Evolutionary conservation across 2,113 vertebrate species (phyloP).

Genomic region (Sinocyclocheilus anshuiensis): DNA sequence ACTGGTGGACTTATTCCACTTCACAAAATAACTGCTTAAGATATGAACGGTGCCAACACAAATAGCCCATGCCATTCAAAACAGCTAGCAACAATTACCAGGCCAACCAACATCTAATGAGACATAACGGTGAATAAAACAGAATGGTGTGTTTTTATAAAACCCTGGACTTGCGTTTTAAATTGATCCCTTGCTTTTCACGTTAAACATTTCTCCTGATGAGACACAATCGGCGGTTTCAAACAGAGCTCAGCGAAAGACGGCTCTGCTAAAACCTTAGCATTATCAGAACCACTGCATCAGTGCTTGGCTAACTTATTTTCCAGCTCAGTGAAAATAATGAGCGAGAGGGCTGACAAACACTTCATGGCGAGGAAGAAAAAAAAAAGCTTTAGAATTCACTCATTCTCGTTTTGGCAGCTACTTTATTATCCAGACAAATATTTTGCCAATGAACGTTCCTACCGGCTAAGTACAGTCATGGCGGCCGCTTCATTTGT

Average conservation of each 20-base stretch:
- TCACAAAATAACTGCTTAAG: conserved; percentile 14
- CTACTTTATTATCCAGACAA: conserved; percentile 57
- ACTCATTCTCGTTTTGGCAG: conserved; percentile 57
- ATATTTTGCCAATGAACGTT: conserved; percentile 53
- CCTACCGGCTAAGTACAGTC: conserved; percentile 50
- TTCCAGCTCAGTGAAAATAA: conserved; percentile 78
- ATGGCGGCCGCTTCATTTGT: conserved; percentile 46
- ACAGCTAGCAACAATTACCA: conserved; percentile 31
- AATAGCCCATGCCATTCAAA: conserved; percentile 37
- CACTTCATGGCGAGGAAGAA: conserved; percentile 60
- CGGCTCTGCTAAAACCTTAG: conserved; percentile 65
- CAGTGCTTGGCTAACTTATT: conserved; percentile 72
- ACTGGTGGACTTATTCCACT: conserved; percentile 20
- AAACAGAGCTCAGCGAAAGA: conserved; percentile 65
- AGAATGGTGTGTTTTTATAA: conserved; percentile 55
- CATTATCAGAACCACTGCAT: conserved; percentile 67
- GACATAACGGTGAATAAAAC: conserved; percentile 54
- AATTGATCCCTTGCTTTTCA: conserved; percentile 54
- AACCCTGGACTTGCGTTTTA: conserved; percentile 54
- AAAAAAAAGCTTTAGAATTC: conserved; percentile 58
- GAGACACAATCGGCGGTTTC: conserved; percentile 60
- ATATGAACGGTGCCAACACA: conserved; percentile 24
- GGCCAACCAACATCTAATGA: conserved; percentile 39
- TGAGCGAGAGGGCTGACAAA: conserved; percentile 70
- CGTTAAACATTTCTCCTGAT: conserved; percentile 54